phyloP scores from a whole-genome alignment of 2,113 vertebrate species.

The Larimichthys polyactis region DNA sequence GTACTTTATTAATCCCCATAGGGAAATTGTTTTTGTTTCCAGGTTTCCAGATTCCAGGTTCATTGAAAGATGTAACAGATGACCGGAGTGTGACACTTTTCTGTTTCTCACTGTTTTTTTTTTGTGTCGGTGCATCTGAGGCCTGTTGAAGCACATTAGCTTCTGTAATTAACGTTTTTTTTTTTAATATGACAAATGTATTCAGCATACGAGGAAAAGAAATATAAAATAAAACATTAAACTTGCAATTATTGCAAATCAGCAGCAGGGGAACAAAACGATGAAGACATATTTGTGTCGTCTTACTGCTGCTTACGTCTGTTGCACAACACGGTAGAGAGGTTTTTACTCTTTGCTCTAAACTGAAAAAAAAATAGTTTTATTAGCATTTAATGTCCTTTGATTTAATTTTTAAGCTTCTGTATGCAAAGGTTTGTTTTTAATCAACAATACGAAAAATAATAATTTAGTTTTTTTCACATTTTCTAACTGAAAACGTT shows the following conservation, averaged over 20 bases:
- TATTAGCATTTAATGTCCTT: too few species aligned
- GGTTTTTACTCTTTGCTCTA: neutral
- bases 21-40: too few species aligned
- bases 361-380: neutral
- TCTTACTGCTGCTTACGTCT: neutral
- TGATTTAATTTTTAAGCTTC: neutral
- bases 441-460: neutral
- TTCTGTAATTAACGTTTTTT: neutral
- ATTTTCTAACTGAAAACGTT: neutral
- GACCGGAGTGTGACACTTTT: constrained; percentile 18
- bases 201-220: neutral
- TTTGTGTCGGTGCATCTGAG: neutral
- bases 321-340: neutral
- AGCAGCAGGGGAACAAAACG: neutral
- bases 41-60: too few species aligned
- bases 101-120: neutral
- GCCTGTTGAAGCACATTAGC: constrained; percentile 1
- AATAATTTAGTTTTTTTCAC: too few species aligned
- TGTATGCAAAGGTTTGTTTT: neutral
- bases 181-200: neutral
- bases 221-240: constrained; percentile 6
- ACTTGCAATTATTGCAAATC: constrained; percentile 19
- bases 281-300: neutral
- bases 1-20: too few species aligned
- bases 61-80: constrained; percentile 2